A percentile compares a stretch with the other conserved stretches of the same genome.
These are phyloP conservation scores for Ursus arctos DNA, from an alignment of 2,113 vertebrate genomes.

Conservation along the genomic window DNA sequence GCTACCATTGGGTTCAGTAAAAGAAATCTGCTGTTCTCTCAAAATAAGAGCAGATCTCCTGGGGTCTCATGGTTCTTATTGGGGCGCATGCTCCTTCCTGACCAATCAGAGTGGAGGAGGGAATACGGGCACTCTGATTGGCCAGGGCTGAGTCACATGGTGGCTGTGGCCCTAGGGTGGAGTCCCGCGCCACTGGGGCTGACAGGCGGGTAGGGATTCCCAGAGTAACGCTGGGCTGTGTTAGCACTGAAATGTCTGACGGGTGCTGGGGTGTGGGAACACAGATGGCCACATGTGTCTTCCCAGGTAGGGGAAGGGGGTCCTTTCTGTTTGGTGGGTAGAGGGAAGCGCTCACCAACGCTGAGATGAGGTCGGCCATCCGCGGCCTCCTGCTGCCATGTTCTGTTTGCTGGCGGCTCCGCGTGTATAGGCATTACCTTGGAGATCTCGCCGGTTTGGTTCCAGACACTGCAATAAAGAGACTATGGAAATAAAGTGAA, in stretches of 20 bases:
- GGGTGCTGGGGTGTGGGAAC: neutral
- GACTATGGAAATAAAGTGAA: neutral
- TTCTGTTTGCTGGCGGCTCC: neutral
- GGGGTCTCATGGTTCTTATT: neutral
- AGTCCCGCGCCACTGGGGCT: fast-evolving
- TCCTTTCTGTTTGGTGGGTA: neutral
- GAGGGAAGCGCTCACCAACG: neutral
- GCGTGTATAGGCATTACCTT: neutral
- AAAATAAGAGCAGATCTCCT: neutral
- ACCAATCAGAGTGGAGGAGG: neutral
- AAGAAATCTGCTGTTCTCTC: neutral
- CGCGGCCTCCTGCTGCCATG: neutral
- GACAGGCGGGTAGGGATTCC: neutral
- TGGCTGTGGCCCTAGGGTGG: neutral
- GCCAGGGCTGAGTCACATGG: neutral
- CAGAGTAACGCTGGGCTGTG: neutral
- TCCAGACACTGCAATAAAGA: neutral
- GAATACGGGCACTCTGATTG: neutral
- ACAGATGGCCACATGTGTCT: neutral
- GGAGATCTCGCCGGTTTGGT: neutral
- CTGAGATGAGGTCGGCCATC: neutral
- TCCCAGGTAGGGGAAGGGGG: neutral
- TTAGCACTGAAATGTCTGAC: neutral
- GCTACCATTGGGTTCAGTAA: neutral
- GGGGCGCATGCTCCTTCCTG: neutral